These are phyloP conservation scores for Ceratina japonica DNA, from an alignment of 1,140 invertebrate genomes.

Conservation along the genomic window DNA sequence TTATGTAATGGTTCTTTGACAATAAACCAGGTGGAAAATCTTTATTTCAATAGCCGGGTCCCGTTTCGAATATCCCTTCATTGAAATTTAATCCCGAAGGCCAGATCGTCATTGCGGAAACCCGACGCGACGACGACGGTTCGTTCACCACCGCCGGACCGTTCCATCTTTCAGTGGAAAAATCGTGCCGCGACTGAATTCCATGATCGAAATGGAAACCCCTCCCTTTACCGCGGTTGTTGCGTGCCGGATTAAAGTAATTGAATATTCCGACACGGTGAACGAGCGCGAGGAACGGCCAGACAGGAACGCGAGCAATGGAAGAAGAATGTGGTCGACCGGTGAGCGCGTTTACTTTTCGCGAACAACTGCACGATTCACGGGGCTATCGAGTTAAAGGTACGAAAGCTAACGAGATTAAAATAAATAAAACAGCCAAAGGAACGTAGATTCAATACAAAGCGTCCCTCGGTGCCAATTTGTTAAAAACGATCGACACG, in stretches of 20 bases:
- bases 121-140: constrained; percentile 1
- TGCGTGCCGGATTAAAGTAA: constrained; percentile 19
- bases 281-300: no score
- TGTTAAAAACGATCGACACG: no score
- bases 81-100: constrained; percentile 33
- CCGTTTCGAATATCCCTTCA: constrained; percentile 8
- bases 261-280: constrained; percentile 9
- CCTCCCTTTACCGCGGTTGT: background rate
- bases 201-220: background rate
- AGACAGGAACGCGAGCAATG: background rate
- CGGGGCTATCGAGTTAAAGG: no score
- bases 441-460: no score
- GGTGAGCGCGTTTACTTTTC: background rate
- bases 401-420: no score
- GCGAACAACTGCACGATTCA: no score
- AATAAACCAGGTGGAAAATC: no score
- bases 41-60: no score
- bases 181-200: background rate
- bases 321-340: background rate
- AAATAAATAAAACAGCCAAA: no score
- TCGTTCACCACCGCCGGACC: background rate
- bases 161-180: constrained; percentile 3
- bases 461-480: no score
- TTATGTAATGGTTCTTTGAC: no score
- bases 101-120: constrained; percentile 7